Evolutionary conservation across 2,888 invertebrate species (phyloP), one percentile per base, ranked within the genome.

Genomic region (Epistrophella euchroma): DNA sequence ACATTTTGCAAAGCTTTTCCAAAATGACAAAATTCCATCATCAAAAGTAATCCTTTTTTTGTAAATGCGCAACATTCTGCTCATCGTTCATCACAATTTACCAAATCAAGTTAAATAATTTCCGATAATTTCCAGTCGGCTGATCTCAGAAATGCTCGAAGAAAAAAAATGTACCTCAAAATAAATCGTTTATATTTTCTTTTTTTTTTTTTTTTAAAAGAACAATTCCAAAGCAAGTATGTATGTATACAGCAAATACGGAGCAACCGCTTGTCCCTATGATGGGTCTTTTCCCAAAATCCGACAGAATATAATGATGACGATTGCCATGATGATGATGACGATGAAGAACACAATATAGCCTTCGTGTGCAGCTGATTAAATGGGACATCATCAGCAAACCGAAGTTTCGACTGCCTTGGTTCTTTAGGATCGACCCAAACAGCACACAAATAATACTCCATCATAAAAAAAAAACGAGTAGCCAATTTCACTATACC

Each of bases 321-420:
- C 50, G 68, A 52, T 37, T 43, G 60, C 28, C 47, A 66, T 32
- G 2, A 71, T 28, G 58, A 71, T 66, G 72, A 74, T 64, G 83
- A 75, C 4, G 71, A 78, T 78, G 84, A 75, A 60, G 79, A 71
- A 66, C 72, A 66, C 47, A 79, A 84, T 79, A 68, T 71, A 79
- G 66, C 75, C 66, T 66, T 64, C 55, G 52, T 75, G 75, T 79
- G 84, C 74, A 84, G 84, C 84, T 84, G 84, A 75, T 84, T 84
- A 79, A 79, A 84, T 84, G 71, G 84, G 75, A 84, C 75, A 79
- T 84, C 84, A 84, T 84, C 71, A 79, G 64, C 62, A 37, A 70
- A 60, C 60, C 60, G 43, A 60, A 40, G 40, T 32, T 32, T 60
- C 22, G 2, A 60, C 60, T 22, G 17, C 15, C 32, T 5, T 19